A percentile compares a stretch with the other conserved stretches of the same genome.
Conservation (phyloP, 2,888 invertebrate species). For the Kryphioiulus occultus region DNA sequence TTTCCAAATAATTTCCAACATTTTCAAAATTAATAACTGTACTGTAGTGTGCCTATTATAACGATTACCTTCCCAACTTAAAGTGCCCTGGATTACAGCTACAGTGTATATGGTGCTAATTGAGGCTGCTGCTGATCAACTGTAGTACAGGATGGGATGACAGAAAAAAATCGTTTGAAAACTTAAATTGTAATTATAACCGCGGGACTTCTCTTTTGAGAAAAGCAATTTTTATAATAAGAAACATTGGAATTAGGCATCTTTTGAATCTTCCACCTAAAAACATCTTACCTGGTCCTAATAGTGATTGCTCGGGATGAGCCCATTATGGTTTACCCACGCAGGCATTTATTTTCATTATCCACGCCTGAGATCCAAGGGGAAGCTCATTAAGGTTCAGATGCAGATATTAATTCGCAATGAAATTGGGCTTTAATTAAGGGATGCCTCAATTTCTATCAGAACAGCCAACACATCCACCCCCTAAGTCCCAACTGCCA, state of each 20-base stretch:
- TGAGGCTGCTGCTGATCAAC: no score
- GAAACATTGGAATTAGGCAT: background rate
- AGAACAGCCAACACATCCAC: background rate
- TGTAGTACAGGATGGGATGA: no score
- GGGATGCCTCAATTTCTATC: background rate
- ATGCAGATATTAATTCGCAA: slow-evolving; percentile 24
- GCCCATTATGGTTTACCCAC: slow-evolving; percentile 1
- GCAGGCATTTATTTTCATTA: background rate
- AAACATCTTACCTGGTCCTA: background rate
- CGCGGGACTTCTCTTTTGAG: no score
- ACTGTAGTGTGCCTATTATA: no score
- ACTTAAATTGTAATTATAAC: no score
- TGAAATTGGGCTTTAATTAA: slow-evolving; percentile 25
- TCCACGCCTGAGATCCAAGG: background rate
- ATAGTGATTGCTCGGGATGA: background rate
- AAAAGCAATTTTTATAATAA: no score
- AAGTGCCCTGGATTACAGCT: no score
- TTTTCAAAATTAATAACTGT: no score
- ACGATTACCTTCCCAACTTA: no score
- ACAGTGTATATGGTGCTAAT: no score
- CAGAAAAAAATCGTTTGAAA: no score
- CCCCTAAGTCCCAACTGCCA: background rate
- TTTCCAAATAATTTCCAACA: no score
- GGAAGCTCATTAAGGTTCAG: slow-evolving; percentile 12
- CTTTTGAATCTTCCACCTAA: background rate